These are phyloP conservation scores for Tipula confusa DNA, from an alignment of 2,888 invertebrate genomes.

Conservation along the genomic window DNA sequence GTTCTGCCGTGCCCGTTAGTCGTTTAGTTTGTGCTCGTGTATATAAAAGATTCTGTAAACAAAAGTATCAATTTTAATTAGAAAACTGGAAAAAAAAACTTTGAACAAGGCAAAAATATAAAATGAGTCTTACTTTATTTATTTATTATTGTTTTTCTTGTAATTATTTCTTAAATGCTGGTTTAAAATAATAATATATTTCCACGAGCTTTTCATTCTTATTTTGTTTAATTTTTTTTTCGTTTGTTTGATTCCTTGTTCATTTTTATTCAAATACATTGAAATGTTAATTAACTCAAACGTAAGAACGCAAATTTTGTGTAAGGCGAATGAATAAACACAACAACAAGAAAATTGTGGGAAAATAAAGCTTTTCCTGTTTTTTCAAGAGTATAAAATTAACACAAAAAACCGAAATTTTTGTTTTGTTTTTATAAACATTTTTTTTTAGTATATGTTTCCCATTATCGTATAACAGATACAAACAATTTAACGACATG, in stretches of 20 bases:
- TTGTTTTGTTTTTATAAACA: too few species aligned
- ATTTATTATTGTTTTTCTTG: background rate
- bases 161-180: background rate
- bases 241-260: background rate
- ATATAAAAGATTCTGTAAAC: background rate
- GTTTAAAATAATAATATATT: too few species aligned
- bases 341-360: background rate
- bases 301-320: background rate
- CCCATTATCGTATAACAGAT: background rate
- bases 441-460: background rate
- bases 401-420: background rate
- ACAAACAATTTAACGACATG: background rate
- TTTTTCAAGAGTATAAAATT: constrained; percentile 4
- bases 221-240: background rate
- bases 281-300: constrained; percentile 25
- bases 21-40: background rate
- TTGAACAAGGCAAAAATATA: background rate
- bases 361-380: background rate
- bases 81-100: background rate
- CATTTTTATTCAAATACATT: background rate
- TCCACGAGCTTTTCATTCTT: background rate
- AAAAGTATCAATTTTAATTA: constrained; percentile 20
- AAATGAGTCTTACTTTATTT: background rate
- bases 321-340: background rate
- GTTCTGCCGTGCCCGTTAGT: background rate